phyloP scores from a whole-genome alignment of 2,888 invertebrate genomes.

The Drosophila diplacantha region DNA sequence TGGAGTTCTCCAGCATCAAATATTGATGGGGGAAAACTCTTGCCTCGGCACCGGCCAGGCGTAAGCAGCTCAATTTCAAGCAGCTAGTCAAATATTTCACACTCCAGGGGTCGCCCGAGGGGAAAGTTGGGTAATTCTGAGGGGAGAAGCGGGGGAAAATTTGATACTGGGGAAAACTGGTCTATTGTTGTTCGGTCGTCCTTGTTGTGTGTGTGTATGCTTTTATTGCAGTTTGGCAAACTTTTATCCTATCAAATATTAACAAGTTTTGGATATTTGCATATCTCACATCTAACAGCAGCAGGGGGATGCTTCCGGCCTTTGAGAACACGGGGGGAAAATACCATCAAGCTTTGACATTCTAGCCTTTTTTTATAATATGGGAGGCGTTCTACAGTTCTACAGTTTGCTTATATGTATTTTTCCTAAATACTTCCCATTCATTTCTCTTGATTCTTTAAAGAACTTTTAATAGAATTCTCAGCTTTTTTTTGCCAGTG shows the following conservation, averaged over 20 bases:
- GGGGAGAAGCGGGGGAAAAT: neutral
- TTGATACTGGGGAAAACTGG: conserved; percentile 2
- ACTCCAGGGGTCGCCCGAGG: conserved; percentile 23
- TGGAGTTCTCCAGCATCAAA: conserved; percentile 17
- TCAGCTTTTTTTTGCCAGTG: neutral
- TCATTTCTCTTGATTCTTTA: neutral
- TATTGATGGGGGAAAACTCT: conserved; percentile 31
- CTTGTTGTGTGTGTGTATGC: conserved; percentile 28
- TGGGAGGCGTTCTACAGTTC: neutral
- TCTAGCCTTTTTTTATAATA: neutral
- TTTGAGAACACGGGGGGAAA: conserved; percentile 2
- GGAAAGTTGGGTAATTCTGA: conserved; percentile 2
- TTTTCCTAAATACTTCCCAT: no score
- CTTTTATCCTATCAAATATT: conserved; percentile 62
- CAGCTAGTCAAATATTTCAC: conserved; percentile 37
- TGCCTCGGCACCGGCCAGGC: conserved; percentile 16
- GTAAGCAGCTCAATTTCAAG: conserved; percentile 37
- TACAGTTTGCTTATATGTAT: neutral
- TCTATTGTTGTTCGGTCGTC: conserved; percentile 17
- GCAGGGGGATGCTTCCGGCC: conserved; percentile 29
- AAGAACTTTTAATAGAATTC: neutral
- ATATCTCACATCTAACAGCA: conserved; percentile 45
- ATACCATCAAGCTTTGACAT: neutral
- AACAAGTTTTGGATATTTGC: conserved; percentile 58
- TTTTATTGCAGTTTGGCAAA: conserved; percentile 59